Conservation (phyloP, 2,797 vertebrate genomes). For the Triplophysa yarkandensis region DNA sequence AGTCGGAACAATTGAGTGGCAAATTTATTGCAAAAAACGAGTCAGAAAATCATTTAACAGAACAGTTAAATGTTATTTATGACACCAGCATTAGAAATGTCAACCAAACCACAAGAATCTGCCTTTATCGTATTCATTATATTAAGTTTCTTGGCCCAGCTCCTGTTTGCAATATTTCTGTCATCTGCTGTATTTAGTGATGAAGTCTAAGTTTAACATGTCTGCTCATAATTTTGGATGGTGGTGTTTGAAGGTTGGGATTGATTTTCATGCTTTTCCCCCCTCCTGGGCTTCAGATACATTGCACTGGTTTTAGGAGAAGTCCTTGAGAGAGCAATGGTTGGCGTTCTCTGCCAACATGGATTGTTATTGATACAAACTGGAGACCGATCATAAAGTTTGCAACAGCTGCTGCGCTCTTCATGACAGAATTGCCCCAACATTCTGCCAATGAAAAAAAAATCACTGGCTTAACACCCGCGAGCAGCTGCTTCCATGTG, state of each 20-base stretch:
- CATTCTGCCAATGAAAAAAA: slow-evolving; percentile 15
- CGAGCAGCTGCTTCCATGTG: slow-evolving; percentile 58
- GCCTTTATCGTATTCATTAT: background rate
- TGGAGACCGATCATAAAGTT: slow-evolving; percentile 61
- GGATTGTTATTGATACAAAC: slow-evolving; percentile 60
- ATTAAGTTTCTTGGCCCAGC: slow-evolving; percentile 6
- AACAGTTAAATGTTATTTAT: slow-evolving; percentile 18
- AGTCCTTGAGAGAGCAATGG: slow-evolving; percentile 57
- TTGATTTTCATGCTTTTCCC: no score
- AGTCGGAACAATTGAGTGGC: background rate
- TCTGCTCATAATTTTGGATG: slow-evolving; percentile 24
- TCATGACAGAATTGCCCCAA: slow-evolving; percentile 59
- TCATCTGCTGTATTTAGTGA: slow-evolving; percentile 30
- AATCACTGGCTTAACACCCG: slow-evolving; percentile 60
- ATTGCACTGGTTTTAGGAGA: slow-evolving; percentile 50
- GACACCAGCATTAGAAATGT: slow-evolving; percentile 13
- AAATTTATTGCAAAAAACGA: slow-evolving; percentile 8
- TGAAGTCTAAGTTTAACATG: slow-evolving; percentile 25
- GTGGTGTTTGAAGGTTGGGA: background rate
- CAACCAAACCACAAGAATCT: slow-evolving; percentile 18
- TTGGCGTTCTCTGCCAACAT: slow-evolving; percentile 62
- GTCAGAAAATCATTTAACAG: background rate
- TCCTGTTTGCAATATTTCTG: slow-evolving; percentile 12
- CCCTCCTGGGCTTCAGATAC: no score
- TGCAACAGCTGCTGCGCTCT: slow-evolving; percentile 66